Evolutionary conservation across 2,797 vertebrate genomes (phyloP).

Genomic region (Centropyge bicolor): DNA sequence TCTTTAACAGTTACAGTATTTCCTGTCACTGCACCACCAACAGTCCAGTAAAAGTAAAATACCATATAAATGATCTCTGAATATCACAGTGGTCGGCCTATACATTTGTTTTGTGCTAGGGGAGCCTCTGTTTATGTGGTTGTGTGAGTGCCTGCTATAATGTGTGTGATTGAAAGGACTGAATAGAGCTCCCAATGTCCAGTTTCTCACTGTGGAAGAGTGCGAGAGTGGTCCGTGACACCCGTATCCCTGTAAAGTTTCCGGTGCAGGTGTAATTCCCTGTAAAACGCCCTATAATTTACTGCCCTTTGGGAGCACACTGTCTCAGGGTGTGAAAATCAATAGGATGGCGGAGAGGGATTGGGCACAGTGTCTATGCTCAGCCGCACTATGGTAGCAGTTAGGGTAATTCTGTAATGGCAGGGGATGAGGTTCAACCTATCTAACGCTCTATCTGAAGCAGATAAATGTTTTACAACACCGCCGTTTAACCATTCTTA

Average conservation of each 20-base stretch:
- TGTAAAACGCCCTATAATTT: constrained; percentile 94
- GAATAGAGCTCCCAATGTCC: constrained; percentile 53
- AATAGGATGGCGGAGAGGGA: constrained; percentile 80
- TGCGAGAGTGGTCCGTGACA: constrained; percentile 80
- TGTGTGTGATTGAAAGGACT: constrained; percentile 52
- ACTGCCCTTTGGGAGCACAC: constrained; percentile 90
- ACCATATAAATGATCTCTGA: constrained; percentile 30
- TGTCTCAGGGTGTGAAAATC: constrained; percentile 85
- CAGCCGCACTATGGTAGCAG: constrained; percentile 73
- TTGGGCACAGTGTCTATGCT: constrained; percentile 74
- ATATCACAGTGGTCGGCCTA: constrained; percentile 39
- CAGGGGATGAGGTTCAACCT: constrained; percentile 77
- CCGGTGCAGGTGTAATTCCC: constrained; percentile 94
- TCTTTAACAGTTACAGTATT: constrained; percentile 25
- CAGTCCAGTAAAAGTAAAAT: constrained; percentile 33
- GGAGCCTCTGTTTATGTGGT: constrained; percentile 29
- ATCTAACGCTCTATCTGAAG: constrained; percentile 82
- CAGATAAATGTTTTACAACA: constrained; percentile 87
- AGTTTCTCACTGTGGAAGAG: constrained; percentile 46
- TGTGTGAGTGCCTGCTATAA: constrained; percentile 43
- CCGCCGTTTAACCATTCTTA: constrained; percentile 81
- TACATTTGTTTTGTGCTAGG: constrained; percentile 28
- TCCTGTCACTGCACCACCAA: constrained; percentile 20
- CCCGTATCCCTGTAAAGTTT: constrained; percentile 93
- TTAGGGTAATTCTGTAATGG: constrained; percentile 88